A percentile compares a stretch with the other conserved stretches of the same genome.
phyloP scores from a whole-genome alignment of 2,888 invertebrate genomes.

The Sthenelais limicola region DNA sequence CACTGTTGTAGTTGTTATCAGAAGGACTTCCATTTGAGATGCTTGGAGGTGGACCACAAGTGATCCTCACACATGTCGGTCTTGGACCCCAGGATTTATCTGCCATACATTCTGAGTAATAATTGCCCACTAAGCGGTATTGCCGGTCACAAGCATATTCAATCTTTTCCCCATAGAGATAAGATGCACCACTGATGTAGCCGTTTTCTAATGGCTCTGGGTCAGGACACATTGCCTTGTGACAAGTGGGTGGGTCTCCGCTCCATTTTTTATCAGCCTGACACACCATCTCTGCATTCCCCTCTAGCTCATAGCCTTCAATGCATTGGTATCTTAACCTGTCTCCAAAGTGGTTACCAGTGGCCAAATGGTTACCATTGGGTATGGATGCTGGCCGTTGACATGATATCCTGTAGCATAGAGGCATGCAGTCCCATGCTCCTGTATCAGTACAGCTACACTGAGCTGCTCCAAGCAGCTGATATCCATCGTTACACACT shows the following conservation, averaged over 20 bases:
- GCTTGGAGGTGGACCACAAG: not conserved
- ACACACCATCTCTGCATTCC: constrained; percentile 27
- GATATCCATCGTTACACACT: constrained; percentile 32
- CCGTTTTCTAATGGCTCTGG: constrained; percentile 59
- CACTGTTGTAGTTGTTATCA: not conserved
- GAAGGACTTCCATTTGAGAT: not conserved
- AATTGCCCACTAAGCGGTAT: constrained; percentile 28
- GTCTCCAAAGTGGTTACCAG: constrained; percentile 28
- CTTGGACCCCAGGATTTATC: constrained; percentile 24
- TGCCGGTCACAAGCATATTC: constrained; percentile 27
- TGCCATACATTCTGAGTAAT: constrained; percentile 27
- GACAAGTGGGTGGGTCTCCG: constrained; percentile 12
- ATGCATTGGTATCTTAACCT: constrained; percentile 39
- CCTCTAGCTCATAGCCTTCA: not conserved
- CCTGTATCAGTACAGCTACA: constrained; percentile 2
- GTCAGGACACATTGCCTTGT: constrained; percentile 27
- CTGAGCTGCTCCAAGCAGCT: not conserved
- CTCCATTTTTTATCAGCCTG: constrained; percentile 31
- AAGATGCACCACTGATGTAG: constrained; percentile 66
- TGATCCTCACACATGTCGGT: constrained; percentile 50
- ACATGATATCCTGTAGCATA: constrained; percentile 44
- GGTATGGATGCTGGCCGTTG: constrained; percentile 34
- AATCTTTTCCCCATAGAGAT: constrained; percentile 54
- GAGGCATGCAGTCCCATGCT: constrained; percentile 30
- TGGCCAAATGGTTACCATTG: constrained; percentile 18